Percentiles rank a stretch among this genome's conserved stretches.
These are phyloP conservation scores for Phrynocephalus forsythii DNA, from an alignment of 2,797 vertebrate genomes.

Conservation along the genomic window DNA sequence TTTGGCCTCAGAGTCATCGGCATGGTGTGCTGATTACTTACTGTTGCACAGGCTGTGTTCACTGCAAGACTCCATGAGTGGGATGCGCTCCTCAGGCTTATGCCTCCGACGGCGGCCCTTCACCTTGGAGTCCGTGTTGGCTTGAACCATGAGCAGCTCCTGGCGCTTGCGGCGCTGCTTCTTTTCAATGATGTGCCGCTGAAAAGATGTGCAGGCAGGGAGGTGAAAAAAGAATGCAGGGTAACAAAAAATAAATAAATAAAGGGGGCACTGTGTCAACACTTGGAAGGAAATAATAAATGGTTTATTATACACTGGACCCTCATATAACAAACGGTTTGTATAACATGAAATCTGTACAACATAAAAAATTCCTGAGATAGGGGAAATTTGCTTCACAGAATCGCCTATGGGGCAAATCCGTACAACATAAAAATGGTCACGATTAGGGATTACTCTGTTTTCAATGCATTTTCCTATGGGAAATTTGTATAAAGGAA, in stretches of 20 bases:
- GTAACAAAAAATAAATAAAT: too few relatives aligned
- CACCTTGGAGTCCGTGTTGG: constrained; percentile 81
- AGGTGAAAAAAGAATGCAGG: not conserved
- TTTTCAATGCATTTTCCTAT: too few relatives aligned
- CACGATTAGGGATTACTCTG: too few relatives aligned
- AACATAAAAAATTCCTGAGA: too few relatives aligned
- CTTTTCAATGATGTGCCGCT: constrained; percentile 86
- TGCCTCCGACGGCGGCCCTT: constrained; percentile 52
- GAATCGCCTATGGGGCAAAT: too few relatives aligned
- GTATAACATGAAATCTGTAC: too few relatives aligned
- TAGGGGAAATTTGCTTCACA: too few relatives aligned
- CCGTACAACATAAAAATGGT: too few relatives aligned
- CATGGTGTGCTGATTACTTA: not conserved
- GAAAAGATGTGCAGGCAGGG: not conserved
- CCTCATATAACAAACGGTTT: too few relatives aligned
- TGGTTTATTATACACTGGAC: not conserved
- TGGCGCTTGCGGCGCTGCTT: constrained; percentile 88
- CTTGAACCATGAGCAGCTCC: constrained; percentile 87
- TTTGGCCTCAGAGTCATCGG: too few relatives aligned
- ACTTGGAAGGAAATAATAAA: not conserved
- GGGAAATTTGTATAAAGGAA: too few relatives aligned
- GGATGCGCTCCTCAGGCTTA: constrained; percentile 45
- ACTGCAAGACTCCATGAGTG: constrained; percentile 47
- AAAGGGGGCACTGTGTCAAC: too few relatives aligned
- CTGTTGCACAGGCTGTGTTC: constrained; percentile 47